Evolutionary conservation across 2,113 vertebrate genomes (phyloP), one percentile per base, ranked within the genome.

Genomic region (Tinamus guttatus): DNA sequence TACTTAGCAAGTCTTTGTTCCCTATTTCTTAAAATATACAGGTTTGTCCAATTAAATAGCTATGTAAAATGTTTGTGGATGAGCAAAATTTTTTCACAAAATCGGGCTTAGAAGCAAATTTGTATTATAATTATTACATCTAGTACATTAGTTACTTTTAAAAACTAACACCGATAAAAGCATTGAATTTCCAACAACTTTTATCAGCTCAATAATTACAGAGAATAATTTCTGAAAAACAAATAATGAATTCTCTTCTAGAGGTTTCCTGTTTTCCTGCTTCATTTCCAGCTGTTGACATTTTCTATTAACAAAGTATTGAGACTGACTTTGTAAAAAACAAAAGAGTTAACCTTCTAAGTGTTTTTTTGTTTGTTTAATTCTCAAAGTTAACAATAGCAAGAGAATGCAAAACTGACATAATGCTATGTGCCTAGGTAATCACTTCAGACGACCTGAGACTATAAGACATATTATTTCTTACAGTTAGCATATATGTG

Each of bases 261-360:
- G 40, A 87, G 20, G 45, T 38, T 36, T 5, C 1, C 5, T 58
- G 0, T 0, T 7, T 5, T 11, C 4, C n/a, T 87, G 34, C 62
- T 60, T 28, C 0, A 73, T 62, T 65, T 77, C 22, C 45, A 77
- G 56, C 22, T 70, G 36, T 5, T 34, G 34, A 5, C 4, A 5
- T 67, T 70, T 17, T 17, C n/a, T 30, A 51, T 21, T 63, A 67
- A 64, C 38, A 36, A 73, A 34, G 1, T 0, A 1, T 13, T 51
- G 74, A 74, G 9, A 27, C 1, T 41, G 40, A 64, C 16, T 67
- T 41, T 24, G 27, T 9, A 34, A 47, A 34, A 78, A n/a, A n/a
- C n/a, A n/a, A n/a, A n/a, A n/a, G n/a, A n/a, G n/a, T n/a, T n/a
- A n/a, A n/a, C n/a, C n/a, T n/a, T n/a, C n/a, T n/a, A n/a, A n/a